Evolutionary conservation across 2,113 vertebrate genomes (phyloP).

Genomic region (Thamnophis sirtalis): DNA sequence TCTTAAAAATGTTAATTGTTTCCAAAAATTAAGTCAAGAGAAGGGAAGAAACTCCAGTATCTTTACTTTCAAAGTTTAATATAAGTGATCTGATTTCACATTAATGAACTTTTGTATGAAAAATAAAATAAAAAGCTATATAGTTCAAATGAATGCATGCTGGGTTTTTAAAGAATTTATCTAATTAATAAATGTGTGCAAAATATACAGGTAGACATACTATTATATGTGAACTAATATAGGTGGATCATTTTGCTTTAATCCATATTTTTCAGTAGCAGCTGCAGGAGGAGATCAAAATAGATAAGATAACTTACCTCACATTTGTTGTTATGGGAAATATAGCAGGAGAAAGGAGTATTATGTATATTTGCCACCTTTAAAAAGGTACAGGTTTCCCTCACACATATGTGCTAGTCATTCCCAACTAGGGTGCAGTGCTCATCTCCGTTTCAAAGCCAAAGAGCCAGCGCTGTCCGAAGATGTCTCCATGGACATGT

Average conservation of each 20-base stretch:
- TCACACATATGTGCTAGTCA: no score
- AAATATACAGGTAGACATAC: not conserved
- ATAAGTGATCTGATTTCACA: not conserved
- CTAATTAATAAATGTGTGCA: not conserved
- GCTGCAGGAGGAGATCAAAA: not conserved
- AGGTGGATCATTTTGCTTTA: not conserved
- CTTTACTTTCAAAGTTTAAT: not conserved
- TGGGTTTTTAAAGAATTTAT: not conserved
- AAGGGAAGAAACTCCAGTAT: not conserved
- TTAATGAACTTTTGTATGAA: not conserved
- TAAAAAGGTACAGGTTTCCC: no score
- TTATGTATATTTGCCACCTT: not conserved
- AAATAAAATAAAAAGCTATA: not conserved
- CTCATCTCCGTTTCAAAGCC: no score
- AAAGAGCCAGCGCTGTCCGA: no score
- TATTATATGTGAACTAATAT: not conserved
- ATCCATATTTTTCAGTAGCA: not conserved
- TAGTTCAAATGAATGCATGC: not conserved
- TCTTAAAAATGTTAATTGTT: fast-evolving
- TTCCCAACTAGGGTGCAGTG: no score
- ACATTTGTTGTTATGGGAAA: not conserved
- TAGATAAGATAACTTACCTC: not conserved
- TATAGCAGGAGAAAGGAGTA: not conserved
- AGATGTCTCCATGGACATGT: no score
- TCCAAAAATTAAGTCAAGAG: not conserved